phyloP scores from a whole-genome alignment of 2,113 vertebrate species.

The Passer domesticus region DNA sequence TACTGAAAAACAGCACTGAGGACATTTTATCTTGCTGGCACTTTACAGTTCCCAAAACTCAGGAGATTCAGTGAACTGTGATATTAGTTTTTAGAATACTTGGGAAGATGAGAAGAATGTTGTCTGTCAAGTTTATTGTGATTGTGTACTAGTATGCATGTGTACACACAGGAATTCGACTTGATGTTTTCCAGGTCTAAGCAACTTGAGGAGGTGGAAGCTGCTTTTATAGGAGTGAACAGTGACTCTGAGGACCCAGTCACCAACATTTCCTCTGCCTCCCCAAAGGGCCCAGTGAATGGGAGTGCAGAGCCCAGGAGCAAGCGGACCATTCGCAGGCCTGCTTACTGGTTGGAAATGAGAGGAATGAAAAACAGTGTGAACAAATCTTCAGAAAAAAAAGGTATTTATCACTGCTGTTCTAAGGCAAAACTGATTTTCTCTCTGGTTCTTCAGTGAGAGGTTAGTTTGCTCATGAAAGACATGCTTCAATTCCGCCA shows the following conservation, averaged over 20 bases:
- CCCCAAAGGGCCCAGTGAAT: constrained; percentile 67
- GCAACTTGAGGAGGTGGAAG: constrained; percentile 21
- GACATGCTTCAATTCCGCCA: neutral
- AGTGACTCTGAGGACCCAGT: constrained; percentile 47
- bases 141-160: neutral
- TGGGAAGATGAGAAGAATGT: neutral
- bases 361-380: constrained; percentile 65
- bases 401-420: neutral
- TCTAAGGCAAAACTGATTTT: neutral
- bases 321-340: constrained; percentile 67
- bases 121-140: neutral
- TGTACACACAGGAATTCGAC: neutral
- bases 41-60: neutral
- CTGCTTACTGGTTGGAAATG: constrained; percentile 74
- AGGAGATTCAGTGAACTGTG: neutral
- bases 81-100: neutral
- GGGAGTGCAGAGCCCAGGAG: constrained; percentile 53
- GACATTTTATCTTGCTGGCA: neutral
- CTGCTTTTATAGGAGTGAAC: neutral
- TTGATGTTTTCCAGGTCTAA: constrained; percentile 57
- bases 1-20: neutral
- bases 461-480: neutral
- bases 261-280: constrained; percentile 69
- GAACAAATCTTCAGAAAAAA: neutral
- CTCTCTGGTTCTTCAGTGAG: neutral